Conservation (phyloP, 1,140 invertebrate species). For the Gonioctena quinquepunctata region DNA sequence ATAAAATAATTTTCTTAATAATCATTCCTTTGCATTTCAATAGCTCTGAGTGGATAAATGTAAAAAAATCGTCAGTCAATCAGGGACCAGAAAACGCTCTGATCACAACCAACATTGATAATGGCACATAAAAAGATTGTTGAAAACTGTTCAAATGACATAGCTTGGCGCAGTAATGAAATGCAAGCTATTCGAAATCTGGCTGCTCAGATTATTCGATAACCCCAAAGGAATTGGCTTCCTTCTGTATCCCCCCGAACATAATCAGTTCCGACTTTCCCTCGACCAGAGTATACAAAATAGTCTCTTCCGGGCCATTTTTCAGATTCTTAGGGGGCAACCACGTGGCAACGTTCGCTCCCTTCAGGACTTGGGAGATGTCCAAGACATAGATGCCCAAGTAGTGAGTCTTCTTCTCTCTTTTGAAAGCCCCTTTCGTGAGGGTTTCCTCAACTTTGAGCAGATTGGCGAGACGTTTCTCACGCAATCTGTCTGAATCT, state of each 20-base stretch:
- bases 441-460: slow-evolving; percentile 39
- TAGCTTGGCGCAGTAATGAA: slow-evolving; percentile 76
- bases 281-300: slow-evolving; percentile 85
- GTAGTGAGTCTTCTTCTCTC: slow-evolving; percentile 38
- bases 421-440: slow-evolving; percentile 29
- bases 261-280: slow-evolving; percentile 91
- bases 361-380: slow-evolving; percentile 71
- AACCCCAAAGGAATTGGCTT: slow-evolving; percentile 61
- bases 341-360: slow-evolving; percentile 75
- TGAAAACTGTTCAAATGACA: slow-evolving; percentile 62
- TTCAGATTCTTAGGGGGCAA: slow-evolving; percentile 67
- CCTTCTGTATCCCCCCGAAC: slow-evolving; percentile 91
- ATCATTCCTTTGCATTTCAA: neutral
- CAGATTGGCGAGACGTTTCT: slow-evolving; percentile 36
- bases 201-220: slow-evolving; percentile 54
- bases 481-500: slow-evolving; percentile 12
- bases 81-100: too few species aligned
- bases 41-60: neutral
- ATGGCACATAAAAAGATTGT: neutral
- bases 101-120: neutral
- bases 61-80: too few species aligned
- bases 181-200: slow-evolving; percentile 80
- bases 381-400: slow-evolving; percentile 87
- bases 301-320: slow-evolving; percentile 82
- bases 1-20: too few species aligned